Percentiles rank a stretch among this genome's conserved stretches.
Evolutionary conservation across 2,888 invertebrate genomes (phyloP).

Genomic region (Euzetes globulus): DNA sequence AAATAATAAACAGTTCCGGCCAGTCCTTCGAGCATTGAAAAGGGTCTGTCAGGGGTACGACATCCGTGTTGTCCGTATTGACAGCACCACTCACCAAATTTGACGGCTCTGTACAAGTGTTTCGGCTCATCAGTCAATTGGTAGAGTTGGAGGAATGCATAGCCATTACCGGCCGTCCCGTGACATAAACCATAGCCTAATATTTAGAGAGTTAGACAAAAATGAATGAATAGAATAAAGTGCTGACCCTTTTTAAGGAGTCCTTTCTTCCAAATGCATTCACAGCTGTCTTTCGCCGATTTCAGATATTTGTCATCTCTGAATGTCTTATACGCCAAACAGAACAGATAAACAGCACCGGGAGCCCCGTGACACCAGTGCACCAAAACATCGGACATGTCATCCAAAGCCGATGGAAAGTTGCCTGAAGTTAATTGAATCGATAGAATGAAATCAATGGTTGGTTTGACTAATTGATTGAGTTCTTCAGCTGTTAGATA

Average conservation of each 20-base stretch:
- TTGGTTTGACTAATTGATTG: slow-evolving; percentile 45
- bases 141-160: slow-evolving; percentile 68
- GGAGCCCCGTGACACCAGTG: slow-evolving; percentile 96
- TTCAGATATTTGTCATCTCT: slow-evolving; percentile 29
- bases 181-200: slow-evolving; percentile 78
- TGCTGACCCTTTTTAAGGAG: slow-evolving; percentile 38
- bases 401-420: slow-evolving; percentile 68
- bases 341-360: slow-evolving; percentile 62
- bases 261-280: slow-evolving; percentile 72
- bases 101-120: slow-evolving; percentile 62
- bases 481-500: slow-evolving; percentile 57
- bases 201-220: neutral
- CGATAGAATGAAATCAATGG: slow-evolving; percentile 48
- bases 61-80: slow-evolving; percentile 58
- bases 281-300: slow-evolving; percentile 60
- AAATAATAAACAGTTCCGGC: slow-evolving; percentile 69
- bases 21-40: slow-evolving; percentile 68
- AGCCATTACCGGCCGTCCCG: slow-evolving; percentile 79
- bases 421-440: slow-evolving; percentile 55
- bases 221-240: neutral
- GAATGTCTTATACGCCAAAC: slow-evolving; percentile 59
- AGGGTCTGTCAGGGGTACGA: slow-evolving; percentile 64
- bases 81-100: slow-evolving; percentile 38
- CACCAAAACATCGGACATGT: slow-evolving; percentile 63
- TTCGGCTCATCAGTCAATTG: slow-evolving; percentile 60